A percentile compares a stretch with the other conserved stretches of the same genome.
Conservation (phyloP, 2,888 invertebrate genomes). For the Cantharis nigra region DNA sequence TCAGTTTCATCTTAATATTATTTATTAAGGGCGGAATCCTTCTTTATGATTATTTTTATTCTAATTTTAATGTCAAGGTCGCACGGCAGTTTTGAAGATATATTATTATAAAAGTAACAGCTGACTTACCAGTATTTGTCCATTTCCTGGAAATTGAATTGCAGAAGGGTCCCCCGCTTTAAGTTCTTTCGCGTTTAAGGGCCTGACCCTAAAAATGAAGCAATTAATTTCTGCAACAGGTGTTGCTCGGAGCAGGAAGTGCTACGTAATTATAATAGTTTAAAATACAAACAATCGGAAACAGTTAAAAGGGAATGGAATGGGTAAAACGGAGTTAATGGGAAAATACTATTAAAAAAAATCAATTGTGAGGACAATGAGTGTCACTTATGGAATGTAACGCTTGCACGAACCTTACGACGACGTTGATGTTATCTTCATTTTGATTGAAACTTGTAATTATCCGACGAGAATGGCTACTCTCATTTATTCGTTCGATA, state of each 20-base stretch:
- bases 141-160: constrained; percentile 86
- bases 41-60: not conserved
- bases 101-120: not conserved
- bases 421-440: constrained; percentile 88
- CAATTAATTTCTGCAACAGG: not conserved
- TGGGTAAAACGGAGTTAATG: not conserved
- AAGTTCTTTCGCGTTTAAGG: constrained; percentile 76
- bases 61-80: not conserved
- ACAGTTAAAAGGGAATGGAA: not conserved
- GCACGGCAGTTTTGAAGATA: too few species aligned
- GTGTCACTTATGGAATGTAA: not conserved
- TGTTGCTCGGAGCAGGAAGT: not conserved
- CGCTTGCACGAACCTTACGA: constrained; percentile 69
- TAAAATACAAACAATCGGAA: not conserved
- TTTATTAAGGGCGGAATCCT: not conserved
- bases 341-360: not conserved
- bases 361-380: not conserved
- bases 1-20: not conserved
- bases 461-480: constrained; percentile 54
- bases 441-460: constrained; percentile 60
- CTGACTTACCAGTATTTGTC: constrained; percentile 69
- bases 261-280: not conserved
- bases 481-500: constrained; percentile 56
- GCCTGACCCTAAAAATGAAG: constrained; percentile 70
- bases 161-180: constrained; percentile 70